Base-by-base conservation (phyloP, 2,113 vertebrate species). In the Diadophis punctatus region DNA sequence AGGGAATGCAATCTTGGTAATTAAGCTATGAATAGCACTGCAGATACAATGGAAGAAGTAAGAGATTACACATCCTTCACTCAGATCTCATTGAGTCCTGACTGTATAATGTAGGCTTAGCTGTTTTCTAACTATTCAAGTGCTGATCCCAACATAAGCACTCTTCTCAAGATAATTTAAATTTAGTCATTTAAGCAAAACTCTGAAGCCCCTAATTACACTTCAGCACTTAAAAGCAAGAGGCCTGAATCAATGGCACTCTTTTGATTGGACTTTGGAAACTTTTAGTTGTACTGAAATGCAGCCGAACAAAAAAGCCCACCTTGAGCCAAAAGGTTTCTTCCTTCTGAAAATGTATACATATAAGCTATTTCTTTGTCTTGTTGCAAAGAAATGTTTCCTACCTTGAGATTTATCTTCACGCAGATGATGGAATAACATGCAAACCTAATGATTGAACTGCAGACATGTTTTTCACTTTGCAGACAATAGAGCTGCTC, bases 351-450 rank as follows among this genome's bases (percentile, higher is more conserved):
- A 88, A 88, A 25, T 55, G 22, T 91, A 56, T 91, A 51, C 1
- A 80, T 0, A 46, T 48, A 23, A 43, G 48, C 14, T 3, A 0
- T 7, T 1, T 43, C 27, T 4, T 8, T 94, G 7, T 1, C 0
- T 7, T 43, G 27, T 16, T 9, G 0, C 2, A 1, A 14, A 63
- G 22, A 60, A 5, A 1, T 53, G 55, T 1, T 11, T 34, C 11
- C 22, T 23, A 0, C 0, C 34, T 53, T 58, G 20, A 0, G 0
- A 8, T 58, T 10, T 56, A 56, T 0, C 0, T 0, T 0, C 16
- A 8, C 46, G 9, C 48, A 92, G 60, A 48, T 3, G 34, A 5
- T 34, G 1, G 18, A 2, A 16, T 60, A 30, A 12, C 39, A 34
- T 60, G n/a, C 88, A 60, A 20, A 52, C 22, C 43, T 10, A 56